Conservation (phyloP, 2,113 vertebrate genomes). For the Pachycephala philippinensis region DNA sequence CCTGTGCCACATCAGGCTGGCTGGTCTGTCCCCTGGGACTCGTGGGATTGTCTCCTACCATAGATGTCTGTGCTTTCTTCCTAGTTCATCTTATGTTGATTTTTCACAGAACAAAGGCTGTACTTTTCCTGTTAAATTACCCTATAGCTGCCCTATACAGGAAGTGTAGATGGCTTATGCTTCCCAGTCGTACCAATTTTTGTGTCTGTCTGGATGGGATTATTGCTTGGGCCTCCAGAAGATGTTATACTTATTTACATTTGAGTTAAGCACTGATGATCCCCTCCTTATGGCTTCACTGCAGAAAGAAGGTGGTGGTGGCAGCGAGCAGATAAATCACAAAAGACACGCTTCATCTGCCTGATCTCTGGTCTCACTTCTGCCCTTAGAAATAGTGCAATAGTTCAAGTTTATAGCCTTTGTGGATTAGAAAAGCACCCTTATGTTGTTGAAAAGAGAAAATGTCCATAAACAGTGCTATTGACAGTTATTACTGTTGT, state of each 20-base stretch:
- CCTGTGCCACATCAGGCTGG: not conserved
- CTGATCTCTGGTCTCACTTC: conserved; percentile 40
- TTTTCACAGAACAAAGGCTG: not conserved
- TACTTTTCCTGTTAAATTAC: not conserved
- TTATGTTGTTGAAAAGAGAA: not conserved
- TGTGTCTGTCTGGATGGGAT: not conserved
- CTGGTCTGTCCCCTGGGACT: not conserved
- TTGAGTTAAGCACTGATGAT: not conserved
- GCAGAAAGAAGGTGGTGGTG: not conserved
- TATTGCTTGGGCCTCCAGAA: conserved; percentile 3
- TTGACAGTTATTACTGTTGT: conserved; percentile 29
- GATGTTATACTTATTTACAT: conserved; percentile 4
- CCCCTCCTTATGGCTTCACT: not conserved
- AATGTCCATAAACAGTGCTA: conserved; percentile 24
- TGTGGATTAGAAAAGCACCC: conserved; percentile 17
- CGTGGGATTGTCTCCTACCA: not conserved
- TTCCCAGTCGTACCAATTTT: not conserved
- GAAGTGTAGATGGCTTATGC: not conserved
- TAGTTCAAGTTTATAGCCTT: conserved; percentile 38
- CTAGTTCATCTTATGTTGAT: not conserved
- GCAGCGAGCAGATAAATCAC: conserved; percentile 22
- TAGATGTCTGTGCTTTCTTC: not conserved
- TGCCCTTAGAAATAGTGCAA: conserved; percentile 28
- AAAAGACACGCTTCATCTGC: conserved; percentile 11
- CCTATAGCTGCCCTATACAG: not conserved